Base-by-base conservation (phyloP, 2,888 invertebrate genomes). In the Pelosia muscerda region DNA sequence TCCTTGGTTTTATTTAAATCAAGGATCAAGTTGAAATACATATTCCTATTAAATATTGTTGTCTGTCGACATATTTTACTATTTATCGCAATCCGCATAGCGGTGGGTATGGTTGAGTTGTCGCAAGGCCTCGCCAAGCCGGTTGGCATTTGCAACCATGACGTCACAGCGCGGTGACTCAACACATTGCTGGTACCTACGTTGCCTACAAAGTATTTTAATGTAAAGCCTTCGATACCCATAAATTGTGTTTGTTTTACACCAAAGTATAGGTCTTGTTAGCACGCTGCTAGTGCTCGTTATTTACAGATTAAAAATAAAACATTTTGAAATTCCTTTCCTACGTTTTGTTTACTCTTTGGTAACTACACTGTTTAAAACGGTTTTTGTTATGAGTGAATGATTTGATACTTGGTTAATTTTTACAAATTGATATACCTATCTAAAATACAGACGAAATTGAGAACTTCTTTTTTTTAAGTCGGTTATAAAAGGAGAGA, bases 81-180 rank as follows among this genome's bases (percentile, higher is more conserved):
- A 75, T 71, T 74, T 64, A 73, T 42, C 59, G 73, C 63, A 49
- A 63, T 62, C 62, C 59, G 60, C 71, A 49, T 62, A 68, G 68
- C 65, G 54, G 75, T 75, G 74, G 77, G 75, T 72, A 73, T 72
- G 69, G 76, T 68, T 60, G 49, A 69, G 81, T 85, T 87, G 88
- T 87, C 87, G 84, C 88, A 86, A 89, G 89, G 84, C 89, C 90
- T 90, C 86, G 90, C 85, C 81, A 84, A 82, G 85, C 86, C 85
- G 84, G 88, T 89, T 90, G 89, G 87, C 84, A 89, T 90, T 90
- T 88, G 86, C 87, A 86, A 79, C 81, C 69, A 81, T 93, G 91
- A 92, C 92, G 92, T 91, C 91, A 93, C 79, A 65, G 63, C 74
- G 56, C 62, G 69, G 85, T 90, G 89, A 90, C 87, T 90, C 88